phyloP scores from a whole-genome alignment of 2,113 vertebrate genomes.

The Grallaria varia region DNA sequence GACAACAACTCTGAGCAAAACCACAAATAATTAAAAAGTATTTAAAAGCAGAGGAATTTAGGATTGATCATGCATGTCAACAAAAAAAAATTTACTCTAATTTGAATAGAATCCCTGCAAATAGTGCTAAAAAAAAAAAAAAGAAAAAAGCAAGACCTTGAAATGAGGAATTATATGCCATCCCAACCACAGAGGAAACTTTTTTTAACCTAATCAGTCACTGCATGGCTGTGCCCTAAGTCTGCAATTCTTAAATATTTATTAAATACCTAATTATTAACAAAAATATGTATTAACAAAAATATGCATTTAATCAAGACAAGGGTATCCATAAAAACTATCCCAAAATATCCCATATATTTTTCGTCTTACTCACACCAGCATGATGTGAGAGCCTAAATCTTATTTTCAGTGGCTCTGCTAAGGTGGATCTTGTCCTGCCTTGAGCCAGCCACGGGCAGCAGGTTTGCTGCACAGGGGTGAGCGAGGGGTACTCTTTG shows the following conservation, averaged over 20 bases:
- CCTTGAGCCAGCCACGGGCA: not conserved
- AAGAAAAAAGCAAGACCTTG: not conserved
- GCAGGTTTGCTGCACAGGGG: fast-evolving
- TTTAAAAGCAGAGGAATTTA: not conserved
- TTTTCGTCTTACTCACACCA: not conserved
- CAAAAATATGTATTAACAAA: not conserved
- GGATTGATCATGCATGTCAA: not conserved
- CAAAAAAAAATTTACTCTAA: not conserved
- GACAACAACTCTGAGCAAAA: not conserved
- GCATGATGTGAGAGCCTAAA: not conserved
- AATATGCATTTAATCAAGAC: not conserved
- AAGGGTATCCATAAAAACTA: not conserved
- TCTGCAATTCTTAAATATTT: not conserved
- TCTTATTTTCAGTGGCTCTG: not conserved
- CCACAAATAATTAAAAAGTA: not conserved
- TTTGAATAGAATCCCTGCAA: not conserved
- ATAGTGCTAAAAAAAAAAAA: not conserved
- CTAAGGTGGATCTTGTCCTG: not conserved
- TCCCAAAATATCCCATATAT: not conserved
- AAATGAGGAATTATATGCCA: not conserved
- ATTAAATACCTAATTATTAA: not conserved
- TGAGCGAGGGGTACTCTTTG: not conserved
- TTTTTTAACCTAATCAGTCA: not conserved
- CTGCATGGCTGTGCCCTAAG: not conserved
- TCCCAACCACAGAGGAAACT: not conserved